Conservation (phyloP, 2,113 vertebrate genomes). For the Nymphicus hollandicus region DNA sequence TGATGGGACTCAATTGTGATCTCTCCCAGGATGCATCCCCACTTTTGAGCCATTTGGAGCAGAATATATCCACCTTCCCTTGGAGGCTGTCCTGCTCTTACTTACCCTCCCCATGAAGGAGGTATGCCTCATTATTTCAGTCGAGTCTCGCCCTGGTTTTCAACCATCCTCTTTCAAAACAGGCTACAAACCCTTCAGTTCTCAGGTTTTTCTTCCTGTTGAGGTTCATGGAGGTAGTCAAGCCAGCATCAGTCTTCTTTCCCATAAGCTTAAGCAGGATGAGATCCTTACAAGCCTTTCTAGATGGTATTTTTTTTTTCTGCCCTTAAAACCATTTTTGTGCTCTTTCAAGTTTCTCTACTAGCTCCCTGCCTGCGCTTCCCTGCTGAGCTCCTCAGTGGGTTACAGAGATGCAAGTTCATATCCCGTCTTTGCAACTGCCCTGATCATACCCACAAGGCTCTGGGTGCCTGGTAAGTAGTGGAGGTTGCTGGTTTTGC, state of each 20-base stretch:
- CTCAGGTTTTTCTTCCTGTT: neutral
- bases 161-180: neutral
- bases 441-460: fast-evolving
- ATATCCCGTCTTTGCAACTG: neutral
- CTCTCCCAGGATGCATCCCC: neutral
- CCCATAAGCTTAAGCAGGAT: neutral
- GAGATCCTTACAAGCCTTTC: neutral
- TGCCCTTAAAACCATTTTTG: neutral
- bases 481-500: neutral
- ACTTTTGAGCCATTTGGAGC: neutral
- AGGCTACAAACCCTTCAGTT: neutral
- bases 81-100: neutral
- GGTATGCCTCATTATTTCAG: neutral
- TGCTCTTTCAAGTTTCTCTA: neutral
- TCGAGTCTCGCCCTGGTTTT: neutral
- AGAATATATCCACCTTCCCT: neutral
- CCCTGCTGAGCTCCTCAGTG: neutral
- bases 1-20: too few relatives aligned
- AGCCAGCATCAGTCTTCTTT: neutral
- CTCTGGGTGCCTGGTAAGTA: fast-evolving
- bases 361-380: neutral
- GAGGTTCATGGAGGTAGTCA: fast-evolving
- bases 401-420: neutral
- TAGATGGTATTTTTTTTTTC: neutral
- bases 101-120: neutral